Conservation (phyloP, 2,113 vertebrate genomes). For the Austrofundulus limnaeus region DNA sequence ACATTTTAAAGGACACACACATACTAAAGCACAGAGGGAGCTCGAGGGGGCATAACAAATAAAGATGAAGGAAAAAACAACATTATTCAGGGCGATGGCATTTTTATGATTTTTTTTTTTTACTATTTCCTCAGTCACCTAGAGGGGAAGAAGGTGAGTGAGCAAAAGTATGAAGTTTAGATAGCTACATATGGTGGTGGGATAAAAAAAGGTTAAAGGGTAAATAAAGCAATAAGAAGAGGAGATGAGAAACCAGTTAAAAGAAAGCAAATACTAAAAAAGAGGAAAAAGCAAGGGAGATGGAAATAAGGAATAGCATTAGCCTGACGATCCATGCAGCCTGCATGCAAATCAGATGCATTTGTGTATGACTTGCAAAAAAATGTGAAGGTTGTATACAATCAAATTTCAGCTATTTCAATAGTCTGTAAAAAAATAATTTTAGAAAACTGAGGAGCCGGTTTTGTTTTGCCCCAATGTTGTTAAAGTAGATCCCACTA, state of each 20-base stretch:
- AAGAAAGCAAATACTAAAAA: neutral
- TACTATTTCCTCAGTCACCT: conserved; percentile 1
- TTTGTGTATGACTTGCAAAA: too few relatives aligned
- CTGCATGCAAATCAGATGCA: too few relatives aligned
- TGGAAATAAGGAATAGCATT: neutral
- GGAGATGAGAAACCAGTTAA: neutral
- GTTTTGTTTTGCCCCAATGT: too few relatives aligned
- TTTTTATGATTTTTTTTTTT: conserved; percentile 1
- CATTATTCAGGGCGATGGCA: conserved; percentile 3
- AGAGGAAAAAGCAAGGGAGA: neutral
- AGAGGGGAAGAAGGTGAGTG: conserved; percentile 2
- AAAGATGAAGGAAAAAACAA: conserved; percentile 12
- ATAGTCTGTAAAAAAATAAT: too few relatives aligned
- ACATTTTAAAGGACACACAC: neutral
- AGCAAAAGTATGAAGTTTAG: conserved; percentile 6
- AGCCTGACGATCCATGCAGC: too few relatives aligned
- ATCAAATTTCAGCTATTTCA: too few relatives aligned
- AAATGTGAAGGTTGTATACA: too few relatives aligned
- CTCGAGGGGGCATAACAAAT: conserved; percentile 11
- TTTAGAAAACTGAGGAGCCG: too few relatives aligned
- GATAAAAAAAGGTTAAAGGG: neutral
- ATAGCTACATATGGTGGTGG: neutral
- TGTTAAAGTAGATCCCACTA: too few relatives aligned
- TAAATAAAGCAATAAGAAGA: conserved; percentile 1
- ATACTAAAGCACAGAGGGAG: neutral